Evolutionary conservation across 2,888 invertebrate genomes (phyloP).

Genomic region (Eurytoma californica): DNA sequence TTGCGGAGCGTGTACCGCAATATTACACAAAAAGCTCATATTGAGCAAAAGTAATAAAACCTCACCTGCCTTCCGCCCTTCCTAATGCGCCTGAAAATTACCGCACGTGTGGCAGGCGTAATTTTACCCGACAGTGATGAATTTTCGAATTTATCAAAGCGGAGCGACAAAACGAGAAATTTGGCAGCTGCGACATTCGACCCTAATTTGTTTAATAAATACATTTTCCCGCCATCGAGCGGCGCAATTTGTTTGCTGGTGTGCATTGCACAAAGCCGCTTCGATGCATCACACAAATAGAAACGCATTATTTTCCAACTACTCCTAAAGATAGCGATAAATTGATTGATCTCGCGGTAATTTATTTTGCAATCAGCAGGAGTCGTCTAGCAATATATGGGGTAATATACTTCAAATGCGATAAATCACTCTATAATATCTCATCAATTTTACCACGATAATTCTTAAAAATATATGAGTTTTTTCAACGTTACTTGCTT

Average conservation of each 20-base stretch:
- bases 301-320: constrained; percentile 8
- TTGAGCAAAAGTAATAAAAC: not conserved
- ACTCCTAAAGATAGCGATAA: not conserved
- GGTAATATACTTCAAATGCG: no score
- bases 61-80: not conserved
- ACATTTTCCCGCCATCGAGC: constrained; percentile 23
- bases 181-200: not conserved
- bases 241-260: not conserved
- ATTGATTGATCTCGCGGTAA: constrained; percentile 19
- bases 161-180: constrained; percentile 14
- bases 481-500: no score
- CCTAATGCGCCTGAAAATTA: constrained; percentile 12
- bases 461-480: no score
- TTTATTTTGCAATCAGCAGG: not conserved
- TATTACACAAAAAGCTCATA: not conserved
- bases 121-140: constrained; percentile 45
- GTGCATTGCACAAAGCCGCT: constrained; percentile 8
- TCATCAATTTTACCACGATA: no score
- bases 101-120: constrained; percentile 26
- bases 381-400: not conserved
- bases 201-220: constrained; percentile 37
- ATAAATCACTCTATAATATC: no score
- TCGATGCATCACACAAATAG: constrained; percentile 15
- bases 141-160: constrained; percentile 45
- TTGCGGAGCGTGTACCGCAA: not conserved